Percentiles rank a stretch among this genome's conserved stretches.
These are phyloP conservation scores for Taurulus bubalis DNA, from an alignment of 2,113 vertebrate species.

Conservation along the genomic window DNA sequence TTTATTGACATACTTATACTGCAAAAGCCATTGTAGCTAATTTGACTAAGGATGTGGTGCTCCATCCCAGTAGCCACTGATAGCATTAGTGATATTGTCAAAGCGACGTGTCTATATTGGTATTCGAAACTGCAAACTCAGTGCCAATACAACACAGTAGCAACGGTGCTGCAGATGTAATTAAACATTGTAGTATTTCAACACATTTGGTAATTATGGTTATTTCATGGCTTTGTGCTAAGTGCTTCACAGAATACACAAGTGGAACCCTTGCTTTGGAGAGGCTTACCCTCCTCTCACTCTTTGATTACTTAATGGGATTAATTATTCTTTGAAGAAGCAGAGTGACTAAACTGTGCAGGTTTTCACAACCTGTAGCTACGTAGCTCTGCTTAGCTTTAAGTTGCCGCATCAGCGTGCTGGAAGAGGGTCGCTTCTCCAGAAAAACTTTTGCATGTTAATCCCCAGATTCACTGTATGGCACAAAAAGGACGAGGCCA, in stretches of 20 bases:
- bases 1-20: background rate
- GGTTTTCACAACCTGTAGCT: conserved; percentile 31
- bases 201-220: conserved; percentile 4
- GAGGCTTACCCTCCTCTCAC: conserved; percentile 22
- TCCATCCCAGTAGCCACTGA: background rate
- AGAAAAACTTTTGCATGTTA: conserved; percentile 37
- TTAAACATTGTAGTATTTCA: conserved; percentile 21
- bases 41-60: background rate
- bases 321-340: conserved; percentile 59
- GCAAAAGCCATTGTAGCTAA: background rate
- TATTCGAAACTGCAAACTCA: background rate
- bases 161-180: conserved; percentile 8
- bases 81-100: background rate
- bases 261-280: conserved; percentile 19
- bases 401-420: conserved; percentile 30
- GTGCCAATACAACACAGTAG: background rate
- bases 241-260: conserved; percentile 30
- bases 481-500: conserved; percentile 34
- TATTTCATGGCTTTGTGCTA: conserved; percentile 21
- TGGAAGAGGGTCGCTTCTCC: conserved; percentile 10
- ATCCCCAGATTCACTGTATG: conserved; percentile 39
- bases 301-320: conserved; percentile 66
- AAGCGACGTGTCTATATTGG: background rate
- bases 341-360: conserved; percentile 13
- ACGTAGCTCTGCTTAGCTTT: conserved; percentile 20